Conservation (phyloP, 1,140 invertebrate genomes). For the Drosophila sucinea region DNA sequence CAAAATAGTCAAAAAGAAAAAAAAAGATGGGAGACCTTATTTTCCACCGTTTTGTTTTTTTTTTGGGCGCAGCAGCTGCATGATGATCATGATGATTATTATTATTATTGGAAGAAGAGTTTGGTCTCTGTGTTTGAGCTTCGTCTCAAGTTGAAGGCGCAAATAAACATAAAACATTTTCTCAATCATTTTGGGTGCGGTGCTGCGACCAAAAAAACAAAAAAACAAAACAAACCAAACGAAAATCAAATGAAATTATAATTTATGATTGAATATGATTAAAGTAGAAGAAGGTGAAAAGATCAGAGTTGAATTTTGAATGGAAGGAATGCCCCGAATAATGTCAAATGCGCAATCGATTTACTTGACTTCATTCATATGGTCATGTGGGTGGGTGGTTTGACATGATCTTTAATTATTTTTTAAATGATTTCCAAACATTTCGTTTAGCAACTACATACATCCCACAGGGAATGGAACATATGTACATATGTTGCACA, state of each 20-base stretch:
- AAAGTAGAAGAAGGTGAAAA: slow-evolving; percentile 9
- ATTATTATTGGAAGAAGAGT: neutral
- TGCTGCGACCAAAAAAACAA: slow-evolving; percentile 8
- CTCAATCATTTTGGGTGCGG: slow-evolving; percentile 31
- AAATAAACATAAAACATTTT: slow-evolving; percentile 62
- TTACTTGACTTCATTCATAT: neutral
- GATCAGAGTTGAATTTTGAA: slow-evolving; percentile 7
- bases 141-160: slow-evolving; percentile 69
- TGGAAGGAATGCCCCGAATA: neutral
- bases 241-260: slow-evolving; percentile 41
- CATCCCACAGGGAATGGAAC: slow-evolving; percentile 44
- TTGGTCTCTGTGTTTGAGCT: slow-evolving; percentile 19
- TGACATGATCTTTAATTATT: slow-evolving; percentile 71
- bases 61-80: slow-evolving; percentile 18
- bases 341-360: slow-evolving; percentile 6
- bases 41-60: neutral
- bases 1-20: slow-evolving; percentile 34
- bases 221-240: neutral
- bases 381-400: neutral
- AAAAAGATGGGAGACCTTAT: neutral
- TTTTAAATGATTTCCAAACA: slow-evolving; percentile 68
- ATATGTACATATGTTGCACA: slow-evolving; percentile 38
- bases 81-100: slow-evolving; percentile 31
- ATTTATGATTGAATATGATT: slow-evolving; percentile 29
- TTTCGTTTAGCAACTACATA: slow-evolving; percentile 12